Evolutionary conservation across 2,797 vertebrate genomes (phyloP).

Genomic region (Nyctibius grandis): DNA sequence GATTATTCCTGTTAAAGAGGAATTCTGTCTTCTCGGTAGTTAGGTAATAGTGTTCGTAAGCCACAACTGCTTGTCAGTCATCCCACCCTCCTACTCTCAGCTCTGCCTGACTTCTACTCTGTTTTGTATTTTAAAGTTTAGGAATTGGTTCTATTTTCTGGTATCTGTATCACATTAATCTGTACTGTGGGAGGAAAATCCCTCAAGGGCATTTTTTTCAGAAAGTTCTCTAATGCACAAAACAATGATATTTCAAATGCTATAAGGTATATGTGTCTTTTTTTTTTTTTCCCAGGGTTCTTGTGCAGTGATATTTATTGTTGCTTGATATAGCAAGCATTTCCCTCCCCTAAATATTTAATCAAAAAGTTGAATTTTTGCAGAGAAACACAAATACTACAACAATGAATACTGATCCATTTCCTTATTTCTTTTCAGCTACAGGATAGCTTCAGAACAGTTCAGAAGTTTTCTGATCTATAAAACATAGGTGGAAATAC

Average conservation of each 20-base stretch:
- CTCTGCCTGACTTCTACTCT: neutral
- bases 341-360: neutral
- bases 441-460: neutral
- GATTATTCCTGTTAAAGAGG: neutral
- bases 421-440: neutral
- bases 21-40: neutral
- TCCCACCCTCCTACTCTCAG: neutral
- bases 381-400: neutral
- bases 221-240: neutral
- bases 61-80: neutral
- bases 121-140: neutral
- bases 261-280: neutral
- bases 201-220: neutral
- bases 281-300: rapidly evolving
- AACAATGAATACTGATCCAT: neutral
- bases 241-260: neutral
- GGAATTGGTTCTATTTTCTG: neutral
- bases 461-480: neutral
- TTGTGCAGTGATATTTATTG: neutral
- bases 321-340: neutral
- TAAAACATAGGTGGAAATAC: neutral
- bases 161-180: neutral
- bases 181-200: neutral
- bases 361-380: neutral
- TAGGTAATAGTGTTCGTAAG: neutral